Base-by-base conservation (phyloP, 2,888 invertebrate species). In the Cactoblastis cactorum region DNA sequence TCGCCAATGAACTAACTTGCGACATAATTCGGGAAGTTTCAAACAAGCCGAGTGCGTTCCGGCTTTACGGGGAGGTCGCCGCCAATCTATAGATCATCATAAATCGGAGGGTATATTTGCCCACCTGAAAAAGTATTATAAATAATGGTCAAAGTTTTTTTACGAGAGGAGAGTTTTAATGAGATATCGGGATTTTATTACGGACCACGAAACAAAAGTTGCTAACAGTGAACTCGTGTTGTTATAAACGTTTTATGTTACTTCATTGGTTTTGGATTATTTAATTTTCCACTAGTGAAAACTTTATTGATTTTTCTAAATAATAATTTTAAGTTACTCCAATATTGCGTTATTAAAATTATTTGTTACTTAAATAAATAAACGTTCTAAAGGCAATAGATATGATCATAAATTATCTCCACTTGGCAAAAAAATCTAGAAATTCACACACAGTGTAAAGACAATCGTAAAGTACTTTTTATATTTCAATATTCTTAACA, bases 61-160 rank as follows among this genome's bases (percentile, higher is more conserved):
- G 46, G 58, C 62, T 69, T 75, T 71, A 74, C 64, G 57, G 52
- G 57, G 55, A 64, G 68, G 67, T 64, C 59, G 53, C 53, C 56
- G 55, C 59, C 69, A 77, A 78, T 80, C 77, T 71, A 80, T 82
- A 77, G 76, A 75, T 79, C 75, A 76, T 80, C 77, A 80, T 80
- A 80, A 78, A 81, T 80, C 80, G 47, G 53, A 52, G 57, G 55
- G 48, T 53, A 49, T 73, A 67, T 75, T 74, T 73, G 74, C 72
- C 65, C 75, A 77, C 78, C 71, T 77, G 76, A 65, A 71, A 69
- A 72, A 74, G 69, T 77, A 72, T 72, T 74, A 73, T 76, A 70
- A 72, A 74, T 78, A 77, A 81, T 75, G 75, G 67, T 58, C 56
- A 39, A 78, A 80, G 71, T 80, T 81, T 61, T 70, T 69, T 72